Evolutionary conservation across 2,888 invertebrate genomes (phyloP), one percentile per base, ranked within the genome.

Genomic region (Scelioninae gen. 1): DNA sequence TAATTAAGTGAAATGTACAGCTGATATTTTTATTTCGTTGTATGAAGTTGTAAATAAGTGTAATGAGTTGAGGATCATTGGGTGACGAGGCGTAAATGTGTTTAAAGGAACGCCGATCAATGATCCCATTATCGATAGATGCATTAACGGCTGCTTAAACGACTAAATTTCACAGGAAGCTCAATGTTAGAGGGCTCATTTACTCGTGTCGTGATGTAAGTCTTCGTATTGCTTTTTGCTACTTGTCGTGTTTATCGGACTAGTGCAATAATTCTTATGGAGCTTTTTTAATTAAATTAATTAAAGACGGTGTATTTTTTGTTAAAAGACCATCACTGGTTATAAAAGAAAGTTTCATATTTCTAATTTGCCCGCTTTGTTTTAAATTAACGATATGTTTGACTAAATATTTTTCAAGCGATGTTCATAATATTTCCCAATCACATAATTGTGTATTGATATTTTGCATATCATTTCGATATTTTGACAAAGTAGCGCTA

Each of bases 71-170:
- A 62, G 69, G 62, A 62, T 32, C 80, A 55, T 68, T 55, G 74
- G 38, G 15, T 74, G 80, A 80, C 68, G 74, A 62, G 49, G 80
- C 74, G 68, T 62, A 74, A 80, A 62, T 32, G 58, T 53, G 58
- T 11, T 63, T 60, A 55, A 68, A 80, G 38, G 11, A 51, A 74
- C 29, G 55, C 53, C 80, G 68, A 80, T 74, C 68, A 62, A 53
- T 65, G 80, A 80, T 80, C 80, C 62, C 74, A 74, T 74, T 80
- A 80, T 16, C 68, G 74, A 80, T 74, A 74, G 68, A 68, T 68
- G 53, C 74, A 53, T 68, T 62, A 68, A 74, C 62, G 68, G 51
- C 31, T n/a, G 31, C 29, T 40, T 5, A 31, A 49, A 68, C 60
- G 68, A 68, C 80, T 80, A 65, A 74, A 80, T 68, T 74, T 80